A percentile compares a stretch with the other conserved stretches of the same genome.
Evolutionary conservation across 2,888 invertebrate genomes (phyloP).

Genomic region (Leucophenga maculata): DNA sequence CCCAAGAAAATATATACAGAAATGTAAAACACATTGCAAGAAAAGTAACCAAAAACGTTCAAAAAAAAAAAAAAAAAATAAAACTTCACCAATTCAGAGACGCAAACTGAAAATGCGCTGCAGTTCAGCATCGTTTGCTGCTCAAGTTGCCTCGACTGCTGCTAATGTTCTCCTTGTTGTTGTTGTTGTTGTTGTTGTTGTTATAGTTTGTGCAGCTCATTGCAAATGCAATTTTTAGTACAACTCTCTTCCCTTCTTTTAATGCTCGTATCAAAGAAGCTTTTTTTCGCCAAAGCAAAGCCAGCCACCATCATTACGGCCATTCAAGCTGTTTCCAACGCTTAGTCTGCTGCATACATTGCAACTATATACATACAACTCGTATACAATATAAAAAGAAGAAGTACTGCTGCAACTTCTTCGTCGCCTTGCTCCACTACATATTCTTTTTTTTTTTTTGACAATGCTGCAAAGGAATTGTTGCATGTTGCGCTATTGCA

Average conservation of each 20-base stretch:
- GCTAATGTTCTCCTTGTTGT: conserved; percentile 27
- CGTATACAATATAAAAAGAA: conserved; percentile 26
- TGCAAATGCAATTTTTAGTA: conserved; percentile 59
- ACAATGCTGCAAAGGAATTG: conserved; percentile 51
- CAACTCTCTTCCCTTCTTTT: conserved; percentile 50
- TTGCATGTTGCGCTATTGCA: conserved; percentile 48
- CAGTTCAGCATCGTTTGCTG: conserved; percentile 67
- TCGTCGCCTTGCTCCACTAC: conserved; percentile 29
- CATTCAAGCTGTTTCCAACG: conserved; percentile 60
- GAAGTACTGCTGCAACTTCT: conserved; percentile 41
- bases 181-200: conserved; percentile 28
- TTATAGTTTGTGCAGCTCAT: conserved; percentile 52
- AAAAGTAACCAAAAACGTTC: conserved; percentile 38
- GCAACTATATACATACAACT: conserved; percentile 34
- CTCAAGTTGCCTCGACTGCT: conserved; percentile 56
- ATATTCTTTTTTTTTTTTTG: conserved; percentile 47
- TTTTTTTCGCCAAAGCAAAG: conserved; percentile 10
- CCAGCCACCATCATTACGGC: conserved; percentile 60
- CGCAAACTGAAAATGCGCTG: conserved; percentile 42
- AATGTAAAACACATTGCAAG: not conserved
- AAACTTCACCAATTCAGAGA: conserved; percentile 49
- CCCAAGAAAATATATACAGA: conserved; percentile 22
- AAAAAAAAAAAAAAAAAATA: conserved; percentile 33
- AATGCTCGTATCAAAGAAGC: no score
- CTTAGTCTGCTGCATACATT: conserved; percentile 45